Conservation (phyloP, 2,113 vertebrate genomes). For the Lycocorax pyrrhopterus region DNA sequence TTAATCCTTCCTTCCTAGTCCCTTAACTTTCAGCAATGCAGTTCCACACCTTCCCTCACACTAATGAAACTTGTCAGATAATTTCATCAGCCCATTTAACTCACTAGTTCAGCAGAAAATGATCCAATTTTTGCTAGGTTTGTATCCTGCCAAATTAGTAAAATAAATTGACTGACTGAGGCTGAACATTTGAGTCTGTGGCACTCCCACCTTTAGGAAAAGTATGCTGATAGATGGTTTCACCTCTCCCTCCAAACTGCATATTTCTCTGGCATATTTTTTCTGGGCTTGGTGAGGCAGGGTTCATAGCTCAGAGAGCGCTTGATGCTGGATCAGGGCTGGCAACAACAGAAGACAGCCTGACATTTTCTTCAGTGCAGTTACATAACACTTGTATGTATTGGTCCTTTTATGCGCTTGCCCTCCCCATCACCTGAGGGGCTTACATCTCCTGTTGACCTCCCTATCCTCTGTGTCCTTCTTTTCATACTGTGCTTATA, state of each 20-base stretch:
- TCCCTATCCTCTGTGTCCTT: neutral
- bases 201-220: neutral
- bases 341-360: neutral
- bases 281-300: neutral
- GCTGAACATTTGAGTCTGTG: neutral
- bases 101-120: conserved; percentile 16
- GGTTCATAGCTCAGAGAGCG: neutral
- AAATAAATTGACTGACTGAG: neutral
- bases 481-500: neutral
- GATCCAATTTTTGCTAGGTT: neutral
- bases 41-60: neutral
- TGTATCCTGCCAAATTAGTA: conserved; percentile 25
- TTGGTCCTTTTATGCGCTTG: neutral
- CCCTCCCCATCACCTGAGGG: neutral
- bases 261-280: neutral
- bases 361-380: neutral
- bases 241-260: neutral
- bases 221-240: neutral
- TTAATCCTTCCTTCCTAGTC: neutral
- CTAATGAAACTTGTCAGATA: conserved; percentile 28
- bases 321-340: neutral
- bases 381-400: rapidly evolving
- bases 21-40: neutral
- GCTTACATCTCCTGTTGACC: neutral
- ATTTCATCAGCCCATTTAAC: conserved; percentile 21